Conservation (phyloP, 2,113 vertebrate genomes). For the Camelus dromedarius region DNA sequence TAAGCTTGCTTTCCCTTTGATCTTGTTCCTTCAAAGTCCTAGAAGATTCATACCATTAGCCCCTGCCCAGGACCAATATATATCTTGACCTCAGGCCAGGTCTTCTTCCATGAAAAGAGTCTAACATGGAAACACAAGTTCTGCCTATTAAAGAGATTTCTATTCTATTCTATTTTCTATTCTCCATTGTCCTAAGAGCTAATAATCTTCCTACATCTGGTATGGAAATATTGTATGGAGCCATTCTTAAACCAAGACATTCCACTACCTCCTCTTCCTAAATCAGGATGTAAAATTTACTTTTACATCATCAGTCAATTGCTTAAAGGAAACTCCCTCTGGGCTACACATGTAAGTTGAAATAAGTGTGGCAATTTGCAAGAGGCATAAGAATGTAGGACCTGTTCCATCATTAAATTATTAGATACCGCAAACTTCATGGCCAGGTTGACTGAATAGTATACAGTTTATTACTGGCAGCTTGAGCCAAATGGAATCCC, state of each 20-base stretch:
- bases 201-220: not conserved
- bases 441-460: not conserved
- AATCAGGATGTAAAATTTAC: not conserved
- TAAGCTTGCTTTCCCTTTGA: not conserved
- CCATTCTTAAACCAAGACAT: not conserved
- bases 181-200: not conserved
- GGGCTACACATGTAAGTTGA: not conserved
- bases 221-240: not conserved
- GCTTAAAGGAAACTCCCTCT: not conserved
- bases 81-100: not conserved
- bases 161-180: constrained; percentile 18
- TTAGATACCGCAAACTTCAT: not conserved
- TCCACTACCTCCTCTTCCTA: not conserved
- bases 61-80: not conserved
- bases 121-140: not conserved
- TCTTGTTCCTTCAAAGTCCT: not conserved
- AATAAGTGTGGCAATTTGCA: not conserved
- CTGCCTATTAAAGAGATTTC: not conserved
- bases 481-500: not conserved
- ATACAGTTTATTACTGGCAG: not conserved
- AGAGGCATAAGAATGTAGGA: not conserved
- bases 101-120: not conserved
- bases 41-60: not conserved
- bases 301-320: not conserved
- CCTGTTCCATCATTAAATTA: not conserved